Evolutionary conservation across 1,140 invertebrate genomes (phyloP), one percentile per base, ranked within the genome.

Genomic region (Brachionus manjavacas): DNA sequence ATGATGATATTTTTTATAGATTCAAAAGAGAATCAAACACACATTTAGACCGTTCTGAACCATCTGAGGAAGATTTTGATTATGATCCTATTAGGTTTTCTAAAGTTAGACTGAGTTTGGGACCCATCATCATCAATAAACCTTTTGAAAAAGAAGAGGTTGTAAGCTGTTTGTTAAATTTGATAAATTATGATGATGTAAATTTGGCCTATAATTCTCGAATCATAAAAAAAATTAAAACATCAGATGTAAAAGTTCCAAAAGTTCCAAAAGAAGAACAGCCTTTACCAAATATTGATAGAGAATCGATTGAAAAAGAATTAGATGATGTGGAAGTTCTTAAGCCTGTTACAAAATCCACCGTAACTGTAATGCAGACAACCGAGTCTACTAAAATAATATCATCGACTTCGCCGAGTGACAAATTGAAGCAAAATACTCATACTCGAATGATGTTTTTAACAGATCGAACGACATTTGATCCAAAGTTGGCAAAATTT

Each of bases 111-210:
- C 39, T 81, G 3, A 81, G 64, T 64, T 12, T 81, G 39, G 79
- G 79, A 12, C 79, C 79, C 0, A 20, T 64, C 20, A 14, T 35
- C 4, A 81, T 81, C 16, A 20, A 81, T 28, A 46, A 64, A 35
- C 79, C 79, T 43, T 64, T 81, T 46, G 64, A 81, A 14, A 41
- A 41, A 35, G 52, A 81, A 81, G 79, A 81, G 46, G 31, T 64
- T 64, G 79, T 81, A 35, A 81, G 52, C 16, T 81, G 79, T 43
- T 28, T 23, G 14, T 68, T 81, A 39, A 81, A 81, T 35, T 64
- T 81, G 52, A 60, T 81, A 28, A 81, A 81, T 68, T 43, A 43
- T 41, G 72, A 76, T 14, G 72, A 76, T 25, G 39, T 76, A 12
- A 76, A 76, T 52, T 25, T 76, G 39, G 43, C 20, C 12, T 76